Base-by-base conservation (phyloP, 2,113 vertebrate species). In the Bagarius yarrelli region DNA sequence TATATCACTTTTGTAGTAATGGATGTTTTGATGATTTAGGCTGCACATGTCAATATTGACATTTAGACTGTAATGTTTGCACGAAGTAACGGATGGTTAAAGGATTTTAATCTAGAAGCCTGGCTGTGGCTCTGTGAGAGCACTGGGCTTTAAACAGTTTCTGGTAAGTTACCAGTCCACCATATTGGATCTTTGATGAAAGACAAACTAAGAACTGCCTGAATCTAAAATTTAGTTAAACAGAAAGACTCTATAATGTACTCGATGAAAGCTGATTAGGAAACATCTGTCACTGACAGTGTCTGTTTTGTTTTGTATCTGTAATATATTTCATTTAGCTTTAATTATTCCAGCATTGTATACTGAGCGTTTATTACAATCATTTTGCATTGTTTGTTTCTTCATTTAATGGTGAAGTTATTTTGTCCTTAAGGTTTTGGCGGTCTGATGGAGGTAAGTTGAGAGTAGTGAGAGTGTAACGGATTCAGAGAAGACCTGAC, bases 321-420 rank as follows among this genome's bases (percentile, higher is more conserved):
- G 15, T 70, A 61, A 13, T 34, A 21, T 74, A 64, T 64, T 74
- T 63, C 18, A 72, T 81, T 81, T 73, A 52, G 36, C 18, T 60
- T 61, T 71, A 12, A 56, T 47, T 60, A 73, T 50, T 25, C 4
- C 12, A 47, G 2, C 23, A 57, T 27, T 73, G 52, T 78, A 78
- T 67, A 47, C 59, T 18, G 32, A 53, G 79, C 59, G 79, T 64
- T 44, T 25, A 47, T 81, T 56, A 74, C 79, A 81, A 81, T 81
- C 79, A 64, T 81, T 53, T 50, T 40, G 59, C 74, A 30, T 64
- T 36, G 30, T 63, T 47, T 73, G 30, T 69, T 1, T 70, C 36
- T 57, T 55, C 12, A 32, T 23, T 71, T 52, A 27, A 61, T 32
- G 40, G 69, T 53, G 66, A 55, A 52, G 36, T 40, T 74, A 18